Percentiles rank a stretch among this genome's conserved stretches.
Evolutionary conservation across 2,797 vertebrate species (phyloP).

Genomic region (Halcyon badia): DNA sequence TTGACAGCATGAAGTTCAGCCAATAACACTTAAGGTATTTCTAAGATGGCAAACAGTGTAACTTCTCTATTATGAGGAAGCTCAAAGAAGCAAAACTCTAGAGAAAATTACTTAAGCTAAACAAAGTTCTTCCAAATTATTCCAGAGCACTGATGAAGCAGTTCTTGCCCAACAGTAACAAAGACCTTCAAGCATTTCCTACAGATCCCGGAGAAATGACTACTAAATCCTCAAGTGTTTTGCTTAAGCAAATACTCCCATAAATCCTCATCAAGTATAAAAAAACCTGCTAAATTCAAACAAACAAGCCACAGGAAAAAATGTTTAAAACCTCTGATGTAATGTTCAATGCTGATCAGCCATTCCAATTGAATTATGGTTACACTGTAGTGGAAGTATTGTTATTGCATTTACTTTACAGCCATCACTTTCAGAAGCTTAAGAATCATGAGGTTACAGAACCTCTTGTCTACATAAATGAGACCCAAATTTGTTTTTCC

Average conservation of each 20-base stretch:
- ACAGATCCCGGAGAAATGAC: not conserved
- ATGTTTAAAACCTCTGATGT: not conserved
- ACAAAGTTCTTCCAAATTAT: slow-evolving; percentile 36
- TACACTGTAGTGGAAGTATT: not conserved
- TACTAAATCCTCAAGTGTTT: slow-evolving; percentile 32
- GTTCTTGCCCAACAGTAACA: slow-evolving; percentile 36
- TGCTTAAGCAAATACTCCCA: slow-evolving; percentile 27
- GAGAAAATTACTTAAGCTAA: slow-evolving; percentile 9
- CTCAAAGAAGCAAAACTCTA: slow-evolving; percentile 19
- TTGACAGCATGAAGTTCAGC: not conserved
- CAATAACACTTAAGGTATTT: not conserved
- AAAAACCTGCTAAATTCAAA: slow-evolving; percentile 36
- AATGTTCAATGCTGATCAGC: not conserved
- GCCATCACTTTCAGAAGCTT: slow-evolving; percentile 13
- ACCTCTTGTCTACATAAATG: slow-evolving; percentile 44
- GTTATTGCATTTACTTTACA: not conserved
- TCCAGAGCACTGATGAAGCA: not conserved
- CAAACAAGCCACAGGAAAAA: slow-evolving; percentile 21
- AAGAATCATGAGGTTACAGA: slow-evolving; percentile 27
- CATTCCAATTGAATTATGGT: not conserved
- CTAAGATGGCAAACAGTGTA: not conserved
- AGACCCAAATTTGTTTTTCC: slow-evolving; percentile 69
- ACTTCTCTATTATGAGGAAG: not conserved
- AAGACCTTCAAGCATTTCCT: slow-evolving; percentile 27
- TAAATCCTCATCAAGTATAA: slow-evolving; percentile 34